Evolutionary conservation across 2,797 vertebrate species (phyloP).

Genomic region (Trachurus trachurus): DNA sequence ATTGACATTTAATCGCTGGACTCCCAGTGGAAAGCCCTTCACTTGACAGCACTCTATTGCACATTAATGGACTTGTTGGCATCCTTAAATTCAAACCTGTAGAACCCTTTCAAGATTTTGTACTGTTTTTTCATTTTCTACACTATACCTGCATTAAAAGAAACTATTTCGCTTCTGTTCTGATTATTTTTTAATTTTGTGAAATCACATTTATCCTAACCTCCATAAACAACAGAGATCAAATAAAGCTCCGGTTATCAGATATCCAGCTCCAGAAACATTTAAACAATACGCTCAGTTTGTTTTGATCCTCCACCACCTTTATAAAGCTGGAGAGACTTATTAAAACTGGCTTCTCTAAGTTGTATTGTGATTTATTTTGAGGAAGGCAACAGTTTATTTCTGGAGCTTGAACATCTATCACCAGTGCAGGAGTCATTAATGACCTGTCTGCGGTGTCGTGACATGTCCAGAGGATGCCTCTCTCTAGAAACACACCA

Average conservation of each 20-base stretch:
- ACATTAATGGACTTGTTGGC: slow-evolving; percentile 6
- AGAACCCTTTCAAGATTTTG: too few relatives aligned
- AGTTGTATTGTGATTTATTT: background rate
- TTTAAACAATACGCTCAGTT: background rate
- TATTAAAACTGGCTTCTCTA: background rate
- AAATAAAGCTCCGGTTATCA: too few relatives aligned
- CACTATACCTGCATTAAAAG: background rate
- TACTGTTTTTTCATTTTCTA: too few relatives aligned
- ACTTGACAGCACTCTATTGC: slow-evolving; percentile 3
- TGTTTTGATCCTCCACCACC: background rate
- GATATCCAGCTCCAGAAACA: too few relatives aligned
- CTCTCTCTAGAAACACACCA: background rate
- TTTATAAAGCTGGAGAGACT: too few relatives aligned
- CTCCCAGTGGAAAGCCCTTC: background rate
- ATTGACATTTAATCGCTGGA: background rate
- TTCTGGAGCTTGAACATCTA: background rate
- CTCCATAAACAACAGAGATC: too few relatives aligned
- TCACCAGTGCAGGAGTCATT: background rate
- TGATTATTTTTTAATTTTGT: too few relatives aligned
- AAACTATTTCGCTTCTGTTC: background rate
- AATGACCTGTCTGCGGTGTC: background rate
- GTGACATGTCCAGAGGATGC: background rate
- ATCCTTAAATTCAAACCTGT: slow-evolving; percentile 9
- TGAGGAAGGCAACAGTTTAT: background rate
- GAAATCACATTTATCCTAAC: too few relatives aligned